These are phyloP conservation scores for Sisyra nigra DNA, from an alignment of 2,888 invertebrate species.

Conservation along the genomic window DNA sequence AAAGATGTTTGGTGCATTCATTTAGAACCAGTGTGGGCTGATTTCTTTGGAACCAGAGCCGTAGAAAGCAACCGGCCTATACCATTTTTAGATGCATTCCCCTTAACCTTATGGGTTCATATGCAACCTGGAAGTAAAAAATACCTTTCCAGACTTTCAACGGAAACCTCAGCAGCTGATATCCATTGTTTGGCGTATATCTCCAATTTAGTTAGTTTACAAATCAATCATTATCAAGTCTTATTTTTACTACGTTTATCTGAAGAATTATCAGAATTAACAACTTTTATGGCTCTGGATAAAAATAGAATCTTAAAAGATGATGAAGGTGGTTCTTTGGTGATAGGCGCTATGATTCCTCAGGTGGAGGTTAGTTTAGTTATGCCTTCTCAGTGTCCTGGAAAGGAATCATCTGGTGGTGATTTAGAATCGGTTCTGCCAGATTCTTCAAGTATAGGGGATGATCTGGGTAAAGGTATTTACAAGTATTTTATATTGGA, in stretches of 20 bases:
- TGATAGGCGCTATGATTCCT: constrained; percentile 64
- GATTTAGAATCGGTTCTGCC: constrained; percentile 74
- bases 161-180: constrained; percentile 34
- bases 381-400: constrained; percentile 68
- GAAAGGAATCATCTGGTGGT: constrained; percentile 70
- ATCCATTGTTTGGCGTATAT: constrained; percentile 71
- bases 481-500: background rate
- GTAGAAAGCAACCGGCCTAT: constrained; percentile 55
- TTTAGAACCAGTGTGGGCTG: constrained; percentile 85
- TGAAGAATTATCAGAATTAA: constrained; percentile 65
- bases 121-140: constrained; percentile 19
- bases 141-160: background rate
- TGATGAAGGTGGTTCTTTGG: constrained; percentile 36
- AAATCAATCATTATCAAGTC: constrained; percentile 88
- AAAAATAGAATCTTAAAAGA: constrained; percentile 51
- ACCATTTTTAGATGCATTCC: constrained; percentile 72
- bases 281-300: constrained; percentile 64
- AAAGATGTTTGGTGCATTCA: constrained; percentile 77
- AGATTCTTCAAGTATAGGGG: constrained; percentile 72
- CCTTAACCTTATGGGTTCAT: constrained; percentile 71
- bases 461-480: constrained; percentile 47
- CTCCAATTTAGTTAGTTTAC: constrained; percentile 69
- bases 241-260: constrained; percentile 72
- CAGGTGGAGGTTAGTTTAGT: constrained; percentile 79
- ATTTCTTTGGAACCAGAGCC: constrained; percentile 73